A percentile compares a stretch with the other conserved stretches of the same genome.
Evolutionary conservation across 2,888 invertebrate genomes (phyloP).

Genomic region (Lacanobia oleracea): DNA sequence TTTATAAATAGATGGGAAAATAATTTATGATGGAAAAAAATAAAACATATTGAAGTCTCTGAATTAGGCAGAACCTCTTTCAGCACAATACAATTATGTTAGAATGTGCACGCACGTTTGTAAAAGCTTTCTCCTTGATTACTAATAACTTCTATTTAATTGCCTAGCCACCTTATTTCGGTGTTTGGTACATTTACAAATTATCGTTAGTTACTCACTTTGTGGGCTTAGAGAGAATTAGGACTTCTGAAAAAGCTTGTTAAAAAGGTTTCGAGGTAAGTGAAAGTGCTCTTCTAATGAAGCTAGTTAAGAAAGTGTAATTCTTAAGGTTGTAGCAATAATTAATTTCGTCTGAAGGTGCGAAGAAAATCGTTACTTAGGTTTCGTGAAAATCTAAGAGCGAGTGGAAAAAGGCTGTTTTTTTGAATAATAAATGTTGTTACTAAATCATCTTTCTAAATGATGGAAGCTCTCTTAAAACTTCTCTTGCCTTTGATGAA

Average conservation of each 20-base stretch:
- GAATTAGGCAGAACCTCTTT: slow-evolving; percentile 1
- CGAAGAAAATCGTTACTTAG: too few species aligned
- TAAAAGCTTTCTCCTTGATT: slow-evolving; percentile 34
- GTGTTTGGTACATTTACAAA: slow-evolving; percentile 16
- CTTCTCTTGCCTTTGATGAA: too few species aligned
- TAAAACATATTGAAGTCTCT: not conserved
- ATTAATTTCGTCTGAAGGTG: not conserved
- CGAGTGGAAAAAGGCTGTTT: too few species aligned
- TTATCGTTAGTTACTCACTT: not conserved
- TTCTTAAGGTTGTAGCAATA: not conserved
- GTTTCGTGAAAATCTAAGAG: too few species aligned
- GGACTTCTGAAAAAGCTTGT: slow-evolving; percentile 5
- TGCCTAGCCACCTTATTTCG: slow-evolving; percentile 4
- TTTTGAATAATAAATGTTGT: too few species aligned
- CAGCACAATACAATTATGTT: slow-evolving; percentile 20
- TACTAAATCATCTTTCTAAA: too few species aligned
- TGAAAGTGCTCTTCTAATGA: slow-evolving; percentile 17
- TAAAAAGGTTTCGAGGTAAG: slow-evolving; percentile 12
- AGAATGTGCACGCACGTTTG: slow-evolving; percentile 18
- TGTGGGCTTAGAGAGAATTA: slow-evolving; percentile 8
- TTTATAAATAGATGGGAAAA: too few species aligned
- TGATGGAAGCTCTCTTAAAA: too few species aligned
- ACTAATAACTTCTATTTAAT: not conserved
- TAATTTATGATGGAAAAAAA: too few species aligned
- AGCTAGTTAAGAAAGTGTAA: not conserved